phyloP scores from a whole-genome alignment of 2,113 vertebrate species.

The Accipiter virgatus region DNA sequence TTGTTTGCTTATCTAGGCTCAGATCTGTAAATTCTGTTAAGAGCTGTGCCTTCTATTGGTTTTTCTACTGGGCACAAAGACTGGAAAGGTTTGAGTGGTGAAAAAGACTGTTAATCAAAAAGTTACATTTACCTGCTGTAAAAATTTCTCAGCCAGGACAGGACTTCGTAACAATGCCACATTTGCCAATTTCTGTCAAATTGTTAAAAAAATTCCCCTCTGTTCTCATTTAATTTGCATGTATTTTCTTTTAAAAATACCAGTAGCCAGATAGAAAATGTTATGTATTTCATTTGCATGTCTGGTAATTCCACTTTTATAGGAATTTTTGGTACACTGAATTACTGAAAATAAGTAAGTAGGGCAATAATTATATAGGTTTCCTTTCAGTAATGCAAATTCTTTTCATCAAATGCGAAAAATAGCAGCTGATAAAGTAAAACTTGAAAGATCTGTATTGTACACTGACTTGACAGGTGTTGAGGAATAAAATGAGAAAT shows the following conservation, averaged over 20 bases:
- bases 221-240: not conserved
- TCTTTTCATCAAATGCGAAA: not conserved
- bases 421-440: not conserved
- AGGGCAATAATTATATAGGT: not conserved
- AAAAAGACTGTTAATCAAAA: not conserved
- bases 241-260: conserved; percentile 7
- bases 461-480: not conserved
- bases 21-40: not conserved
- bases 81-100: not conserved
- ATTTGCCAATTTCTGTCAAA: not conserved
- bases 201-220: not conserved
- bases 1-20: not conserved
- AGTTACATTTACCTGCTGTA: not conserved
- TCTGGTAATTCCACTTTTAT: not conserved
- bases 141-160: not conserved
- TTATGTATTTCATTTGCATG: conserved; percentile 12
- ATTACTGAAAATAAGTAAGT: not conserved
- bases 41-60: not conserved
- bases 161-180: not conserved
- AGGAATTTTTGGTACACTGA: not conserved
- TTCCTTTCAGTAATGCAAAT: not conserved
- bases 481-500: not conserved
- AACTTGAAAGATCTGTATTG: not conserved
- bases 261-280: not conserved
- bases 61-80: not conserved